These are phyloP conservation scores for Trachelus iudaicus DNA, from an alignment of 2,888 invertebrate species.

Conservation along the genomic window DNA sequence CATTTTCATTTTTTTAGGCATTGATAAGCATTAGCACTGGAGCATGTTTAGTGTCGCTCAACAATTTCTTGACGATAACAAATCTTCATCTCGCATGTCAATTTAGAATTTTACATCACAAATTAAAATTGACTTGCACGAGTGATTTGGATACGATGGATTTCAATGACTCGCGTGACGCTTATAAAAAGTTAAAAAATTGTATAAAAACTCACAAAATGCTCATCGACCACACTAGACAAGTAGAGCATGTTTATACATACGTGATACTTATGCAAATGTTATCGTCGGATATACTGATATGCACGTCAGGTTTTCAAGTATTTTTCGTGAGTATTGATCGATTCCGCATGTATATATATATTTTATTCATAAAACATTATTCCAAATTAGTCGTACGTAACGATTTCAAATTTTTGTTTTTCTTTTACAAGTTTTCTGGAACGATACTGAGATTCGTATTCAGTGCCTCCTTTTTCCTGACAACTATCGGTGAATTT, in stretches of 20 bases:
- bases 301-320: background rate
- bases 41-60: slow-evolving; percentile 17
- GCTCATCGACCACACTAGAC: slow-evolving; percentile 28
- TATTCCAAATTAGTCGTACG: too few relatives aligned
- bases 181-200: background rate
- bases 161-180: background rate
- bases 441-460: too few relatives aligned
- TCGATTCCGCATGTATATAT: too few relatives aligned
- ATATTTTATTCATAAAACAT: too few relatives aligned
- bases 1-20: too few relatives aligned
- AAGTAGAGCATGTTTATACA: slow-evolving; percentile 6
- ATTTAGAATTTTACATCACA: slow-evolving; percentile 39
- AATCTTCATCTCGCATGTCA: slow-evolving; percentile 37
- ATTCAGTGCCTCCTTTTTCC: too few relatives aligned
- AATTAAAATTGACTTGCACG: slow-evolving; percentile 23
- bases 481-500: too few relatives aligned
- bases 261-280: slow-evolving; percentile 10
- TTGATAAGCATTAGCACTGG: too few relatives aligned
- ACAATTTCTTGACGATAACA: slow-evolving; percentile 34
- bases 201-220: slow-evolving; percentile 28
- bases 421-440: too few relatives aligned
- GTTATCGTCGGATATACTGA: slow-evolving; percentile 6
- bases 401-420: too few relatives aligned
- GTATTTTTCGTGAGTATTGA: too few relatives aligned
- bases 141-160: background rate